Evolutionary conservation across 2,797 vertebrate genomes (phyloP).

Genomic region (Microctenopoma lineatum): DNA sequence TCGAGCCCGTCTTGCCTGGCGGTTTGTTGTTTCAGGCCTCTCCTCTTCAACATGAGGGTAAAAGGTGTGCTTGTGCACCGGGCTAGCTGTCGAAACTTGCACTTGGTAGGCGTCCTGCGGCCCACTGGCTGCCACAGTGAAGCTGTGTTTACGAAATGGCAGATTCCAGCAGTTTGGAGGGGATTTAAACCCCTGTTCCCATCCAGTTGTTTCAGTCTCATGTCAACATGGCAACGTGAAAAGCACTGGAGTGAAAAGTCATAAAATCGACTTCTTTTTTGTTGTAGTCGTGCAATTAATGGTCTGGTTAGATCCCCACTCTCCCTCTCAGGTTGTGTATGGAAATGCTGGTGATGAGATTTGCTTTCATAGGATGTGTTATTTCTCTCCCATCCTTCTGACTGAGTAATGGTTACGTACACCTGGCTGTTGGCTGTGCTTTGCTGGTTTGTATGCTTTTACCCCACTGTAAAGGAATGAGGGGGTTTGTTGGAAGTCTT

Average conservation of each 20-base stretch:
- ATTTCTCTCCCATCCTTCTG: slow-evolving; percentile 54
- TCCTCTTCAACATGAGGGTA: slow-evolving; percentile 66
- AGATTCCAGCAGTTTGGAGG: slow-evolving; percentile 55
- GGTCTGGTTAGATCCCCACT: slow-evolving; percentile 38
- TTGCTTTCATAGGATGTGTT: slow-evolving; percentile 50
- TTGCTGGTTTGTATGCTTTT: slow-evolving; percentile 60
- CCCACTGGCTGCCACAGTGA: slow-evolving; percentile 53
- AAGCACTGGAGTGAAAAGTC: slow-evolving; percentile 28
- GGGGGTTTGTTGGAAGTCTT: slow-evolving; percentile 75
- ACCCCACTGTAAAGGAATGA: slow-evolving; percentile 70
- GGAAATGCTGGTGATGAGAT: slow-evolving; percentile 62
- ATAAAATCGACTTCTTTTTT: slow-evolving; percentile 32
- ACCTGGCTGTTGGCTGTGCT: slow-evolving; percentile 67
- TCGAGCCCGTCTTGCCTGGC: slow-evolving; percentile 45
- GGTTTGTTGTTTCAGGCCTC: slow-evolving; percentile 81
- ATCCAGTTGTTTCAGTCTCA: slow-evolving; percentile 19
- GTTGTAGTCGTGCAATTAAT: slow-evolving; percentile 15
- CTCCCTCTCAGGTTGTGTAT: slow-evolving; percentile 30
- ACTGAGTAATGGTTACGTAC: slow-evolving; percentile 62
- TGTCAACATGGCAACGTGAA: slow-evolving; percentile 21
- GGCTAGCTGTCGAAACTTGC: slow-evolving; percentile 74
- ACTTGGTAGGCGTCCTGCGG: slow-evolving; percentile 65
- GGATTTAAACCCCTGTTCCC: slow-evolving; percentile 39
- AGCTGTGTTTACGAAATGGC: slow-evolving; percentile 71
- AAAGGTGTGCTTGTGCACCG: slow-evolving; percentile 76